Evolutionary conservation across 2,797 vertebrate species (phyloP), one percentile per base, ranked within the genome.

Genomic region (Chaetophractus vellerosus): DNA sequence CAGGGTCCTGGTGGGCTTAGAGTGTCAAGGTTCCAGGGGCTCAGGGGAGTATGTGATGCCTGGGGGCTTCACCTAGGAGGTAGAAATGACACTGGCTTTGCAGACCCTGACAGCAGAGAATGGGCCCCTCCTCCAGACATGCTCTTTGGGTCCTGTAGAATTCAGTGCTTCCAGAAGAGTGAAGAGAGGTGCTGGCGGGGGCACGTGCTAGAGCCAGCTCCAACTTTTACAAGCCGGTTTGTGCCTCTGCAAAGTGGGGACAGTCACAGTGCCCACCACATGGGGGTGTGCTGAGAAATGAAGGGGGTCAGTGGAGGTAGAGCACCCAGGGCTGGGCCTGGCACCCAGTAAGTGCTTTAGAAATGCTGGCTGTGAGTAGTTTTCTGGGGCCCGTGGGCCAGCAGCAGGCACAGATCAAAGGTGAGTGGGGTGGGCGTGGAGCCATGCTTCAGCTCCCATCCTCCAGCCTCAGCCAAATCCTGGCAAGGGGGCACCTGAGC

Each of bases 121-220:
- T 0, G 1, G 12, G 38, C 8, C 18, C 1, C 0, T 57, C 8
- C 2, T 57, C 38, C 59, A 2, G 24, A 1, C 7, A 2, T 0
- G 31, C 18, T 38, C 26, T 36, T 26, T 10, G 86, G 10, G 61
- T 69, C 68, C 66, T 50, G 72, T 52, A 9, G n/a, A 76, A 48
- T 50, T 59, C 57, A 15, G 50, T 9, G 21, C 23, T 88, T 88
- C 0, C 1, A 61, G 31, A 90, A 71, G 50, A 12, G 66, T 1
- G 6, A 52, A 57, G 48, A 50, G 6, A 75, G 78, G 36, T 28
- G 11, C 61, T 55, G 6, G 2, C 7, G 61, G 76, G 21, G 5
- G 38, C 28, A 4, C 3, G 55, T 1, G 0, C 28, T 6, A 3
- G 72, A 45, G 74, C 50, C 36, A 28, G 38, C 48, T 94, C 80